A percentile compares a stretch with the other conserved stretches of the same genome.
Evolutionary conservation across 2,797 vertebrate genomes (phyloP).

Genomic region (Chromis chromis): DNA sequence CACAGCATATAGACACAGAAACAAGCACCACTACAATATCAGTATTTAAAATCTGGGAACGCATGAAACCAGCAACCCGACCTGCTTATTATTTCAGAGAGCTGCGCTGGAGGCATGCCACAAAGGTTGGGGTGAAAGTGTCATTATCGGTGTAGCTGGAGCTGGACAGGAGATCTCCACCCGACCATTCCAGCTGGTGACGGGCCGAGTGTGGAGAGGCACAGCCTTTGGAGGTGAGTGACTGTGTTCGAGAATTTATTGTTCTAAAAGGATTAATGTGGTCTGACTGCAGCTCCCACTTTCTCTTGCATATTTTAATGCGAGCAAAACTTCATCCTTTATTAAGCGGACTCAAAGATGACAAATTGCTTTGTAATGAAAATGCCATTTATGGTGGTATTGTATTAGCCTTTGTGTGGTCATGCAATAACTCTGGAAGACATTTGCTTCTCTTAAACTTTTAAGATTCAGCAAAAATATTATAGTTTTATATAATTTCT

Average conservation of each 20-base stretch:
- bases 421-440: not conserved
- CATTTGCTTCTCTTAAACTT: not conserved
- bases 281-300: not conserved
- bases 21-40: not conserved
- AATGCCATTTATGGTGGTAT: not conserved
- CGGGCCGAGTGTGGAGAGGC: conserved; percentile 95
- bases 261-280: conserved; percentile 5
- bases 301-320: not conserved
- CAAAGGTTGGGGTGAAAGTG: conserved; percentile 97
- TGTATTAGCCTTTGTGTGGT: not conserved
- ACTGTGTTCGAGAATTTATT: conserved; percentile 1
- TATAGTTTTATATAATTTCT: not conserved
- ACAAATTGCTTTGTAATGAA: not conserved
- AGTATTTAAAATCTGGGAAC: not conserved
- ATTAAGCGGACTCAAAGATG: not conserved
- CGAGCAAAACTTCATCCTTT: not conserved
- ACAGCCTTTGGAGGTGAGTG: conserved; percentile 94
- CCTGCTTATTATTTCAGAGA: conserved; percentile 84
- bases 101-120: conserved; percentile 95
- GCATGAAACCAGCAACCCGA: not conserved
- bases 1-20: not conserved
- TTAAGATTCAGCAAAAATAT: not conserved
- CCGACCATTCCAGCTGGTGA: conserved; percentile 95
- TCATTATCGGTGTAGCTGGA: conserved; percentile 94
- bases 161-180: conserved; percentile 95